Conservation (phyloP, 1,140 invertebrate genomes). For the Amyelois transitella region DNA sequence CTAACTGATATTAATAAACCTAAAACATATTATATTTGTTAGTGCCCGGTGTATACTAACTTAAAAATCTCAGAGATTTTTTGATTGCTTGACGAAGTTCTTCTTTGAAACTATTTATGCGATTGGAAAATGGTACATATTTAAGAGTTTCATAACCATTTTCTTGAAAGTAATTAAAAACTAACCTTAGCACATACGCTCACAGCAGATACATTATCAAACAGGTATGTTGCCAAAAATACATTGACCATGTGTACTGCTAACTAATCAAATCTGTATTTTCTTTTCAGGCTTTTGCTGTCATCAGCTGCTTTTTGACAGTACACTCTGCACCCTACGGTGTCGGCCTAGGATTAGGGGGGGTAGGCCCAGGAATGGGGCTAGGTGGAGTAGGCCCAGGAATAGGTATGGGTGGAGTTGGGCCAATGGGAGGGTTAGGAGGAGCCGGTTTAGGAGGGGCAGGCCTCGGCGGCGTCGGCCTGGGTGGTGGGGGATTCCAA, state of each 20-base stretch:
- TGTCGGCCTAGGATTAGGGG: neutral
- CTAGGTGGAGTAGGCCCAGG: neutral
- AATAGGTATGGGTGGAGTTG: neutral
- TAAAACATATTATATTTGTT: too few species aligned
- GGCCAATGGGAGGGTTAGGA: neutral
- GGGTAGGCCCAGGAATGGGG: neutral
- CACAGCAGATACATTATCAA: too few species aligned
- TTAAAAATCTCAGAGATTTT: too few species aligned
- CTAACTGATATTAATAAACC: too few species aligned
- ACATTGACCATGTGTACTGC: too few species aligned
- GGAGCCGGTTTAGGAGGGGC: neutral
- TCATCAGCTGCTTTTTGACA: neutral
- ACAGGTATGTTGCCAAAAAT: neutral
- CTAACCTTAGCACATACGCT: too few species aligned
- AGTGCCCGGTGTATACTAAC: too few species aligned
- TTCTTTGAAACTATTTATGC: too few species aligned
- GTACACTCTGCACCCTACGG: neutral
- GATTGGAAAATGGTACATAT: too few species aligned
- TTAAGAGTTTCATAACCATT: too few species aligned
- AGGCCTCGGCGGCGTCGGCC: neutral
- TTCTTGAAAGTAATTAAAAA: too few species aligned
- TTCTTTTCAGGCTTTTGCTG: neutral
- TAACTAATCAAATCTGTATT: neutral
- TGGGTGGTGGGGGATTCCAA: neutral
- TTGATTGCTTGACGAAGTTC: too few species aligned